These are phyloP conservation scores for Loripinus fragilis DNA, from an alignment of 2,888 invertebrate genomes.

Conservation along the genomic window DNA sequence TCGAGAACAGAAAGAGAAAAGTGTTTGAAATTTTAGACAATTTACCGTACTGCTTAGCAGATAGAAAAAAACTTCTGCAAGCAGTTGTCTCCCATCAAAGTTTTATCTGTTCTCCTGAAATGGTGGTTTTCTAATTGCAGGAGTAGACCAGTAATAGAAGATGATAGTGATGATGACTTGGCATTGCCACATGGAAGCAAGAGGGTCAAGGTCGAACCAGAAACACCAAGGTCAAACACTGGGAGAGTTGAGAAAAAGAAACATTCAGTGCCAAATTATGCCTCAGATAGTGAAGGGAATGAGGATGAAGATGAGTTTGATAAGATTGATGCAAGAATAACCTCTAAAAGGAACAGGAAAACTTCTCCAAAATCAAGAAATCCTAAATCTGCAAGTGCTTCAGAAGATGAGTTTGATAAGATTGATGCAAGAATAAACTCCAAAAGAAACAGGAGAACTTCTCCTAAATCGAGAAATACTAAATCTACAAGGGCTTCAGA, in stretches of 20 bases:
- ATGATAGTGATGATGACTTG: constrained; percentile 19
- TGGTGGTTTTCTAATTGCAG: no score
- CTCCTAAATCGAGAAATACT: no score
- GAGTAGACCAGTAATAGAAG: constrained; percentile 9
- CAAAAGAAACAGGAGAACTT: neutral
- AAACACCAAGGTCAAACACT: constrained; percentile 33
- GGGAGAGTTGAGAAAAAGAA: constrained; percentile 5
- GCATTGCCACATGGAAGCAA: constrained; percentile 15
- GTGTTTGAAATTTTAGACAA: no score
- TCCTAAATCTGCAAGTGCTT: no score
- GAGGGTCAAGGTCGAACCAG: constrained; percentile 45
- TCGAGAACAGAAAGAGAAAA: no score
- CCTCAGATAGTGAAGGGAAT: constrained; percentile 12
- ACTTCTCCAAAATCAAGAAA: neutral
- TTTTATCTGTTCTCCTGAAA: no score
- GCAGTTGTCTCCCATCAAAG: no score
- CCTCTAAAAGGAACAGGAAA: neutral
- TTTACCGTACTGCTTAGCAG: no score
- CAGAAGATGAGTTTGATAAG: no score
- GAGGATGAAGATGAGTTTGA: constrained; percentile 24
- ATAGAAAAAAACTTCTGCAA: no score
- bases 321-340: constrained; percentile 25
- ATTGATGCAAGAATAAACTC: no score
- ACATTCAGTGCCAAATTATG: neutral
- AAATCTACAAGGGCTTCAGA: no score